Evolutionary conservation across 2,113 vertebrate species (phyloP), one percentile per base, ranked within the genome.

Genomic region (Zosterops japonicus): DNA sequence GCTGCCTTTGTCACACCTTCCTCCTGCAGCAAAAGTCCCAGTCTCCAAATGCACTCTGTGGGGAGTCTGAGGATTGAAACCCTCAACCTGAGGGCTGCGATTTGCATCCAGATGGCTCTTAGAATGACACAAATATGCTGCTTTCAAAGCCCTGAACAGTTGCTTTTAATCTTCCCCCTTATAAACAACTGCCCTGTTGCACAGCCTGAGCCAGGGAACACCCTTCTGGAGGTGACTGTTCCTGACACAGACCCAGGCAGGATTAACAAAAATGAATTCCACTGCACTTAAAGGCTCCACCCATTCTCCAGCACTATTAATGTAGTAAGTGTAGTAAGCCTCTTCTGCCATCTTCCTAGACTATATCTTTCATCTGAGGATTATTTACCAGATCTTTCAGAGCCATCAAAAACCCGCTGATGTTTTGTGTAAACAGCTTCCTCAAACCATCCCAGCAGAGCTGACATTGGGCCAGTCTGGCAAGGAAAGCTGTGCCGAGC

Each of bases 381-480:
- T 96, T 97, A 96, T 87, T 83, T 96, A 92, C 72, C 64, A 97
- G 96, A 97, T 97, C 92, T 96, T 95, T 90, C 88, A 91, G 71
- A 94, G 94, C 95, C 95, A 96, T 94, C 96, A 96, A 97, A 97
- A 97, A 90, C 89, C 64, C 21, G 6, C 59, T 71, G 94, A 63
- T 97, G 89, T 97, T 97, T 97, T 97, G 85, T 96, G 91, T 98
- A 97, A 98, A 97, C 86, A 97, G 79, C 82, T 87, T 90, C 83
- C 93, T 97, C 86, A 90, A 84, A 93, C 72, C 83, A 82, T 52
- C 85, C 82, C 68, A 61, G 82, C 59, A 50, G 89, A 60, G 92
- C 89, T 97, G 97, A 95, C 94, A 97, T 33, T 70, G 84, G 88
- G 94, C 96, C 94, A 91, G 95, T 82, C 95, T 94, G 78, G 80